Conservation (phyloP, 1,140 invertebrate genomes). For the Drosophila micromelanica region DNA sequence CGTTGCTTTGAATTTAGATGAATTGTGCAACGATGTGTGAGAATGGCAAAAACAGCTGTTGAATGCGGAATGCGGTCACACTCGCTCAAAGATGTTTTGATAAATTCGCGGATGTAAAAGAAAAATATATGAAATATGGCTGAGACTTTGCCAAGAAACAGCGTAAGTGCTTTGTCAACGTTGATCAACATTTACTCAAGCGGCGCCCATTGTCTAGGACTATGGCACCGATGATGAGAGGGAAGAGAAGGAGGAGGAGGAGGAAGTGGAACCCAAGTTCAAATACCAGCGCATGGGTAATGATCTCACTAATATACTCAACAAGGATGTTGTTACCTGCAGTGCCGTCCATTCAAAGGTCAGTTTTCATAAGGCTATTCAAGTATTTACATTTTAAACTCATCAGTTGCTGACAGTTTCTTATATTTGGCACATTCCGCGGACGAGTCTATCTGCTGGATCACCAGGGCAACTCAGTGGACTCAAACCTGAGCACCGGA, state of each 20-base stretch:
- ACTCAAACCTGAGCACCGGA: slow-evolving; percentile 85
- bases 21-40: neutral
- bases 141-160: slow-evolving; percentile 28
- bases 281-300: slow-evolving; percentile 96
- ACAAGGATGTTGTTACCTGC: slow-evolving; percentile 93
- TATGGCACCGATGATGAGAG: slow-evolving; percentile 43
- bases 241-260: slow-evolving; percentile 85
- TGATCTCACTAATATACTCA: slow-evolving; percentile 93
- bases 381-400: neutral
- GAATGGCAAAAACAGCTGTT: slow-evolving; percentile 37
- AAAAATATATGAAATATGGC: slow-evolving; percentile 48
- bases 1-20: neutral
- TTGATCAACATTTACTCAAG: neutral
- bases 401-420: slow-evolving; percentile 88
- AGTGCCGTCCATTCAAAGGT: slow-evolving; percentile 97
- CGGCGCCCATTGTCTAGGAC: slow-evolving; percentile 23
- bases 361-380: neutral
- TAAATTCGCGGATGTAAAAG: slow-evolving; percentile 30
- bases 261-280: slow-evolving; percentile 94
- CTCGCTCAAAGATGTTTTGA: slow-evolving; percentile 38
- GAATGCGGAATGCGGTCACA: slow-evolving; percentile 26
- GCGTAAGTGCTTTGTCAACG: slow-evolving; percentile 26
- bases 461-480: slow-evolving; percentile 94
- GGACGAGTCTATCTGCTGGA: slow-evolving; percentile 95
- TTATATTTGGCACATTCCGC: slow-evolving; percentile 96